These are phyloP conservation scores for Aleiodes alternator DNA, from an alignment of 2,888 invertebrate genomes.

Conservation along the genomic window DNA sequence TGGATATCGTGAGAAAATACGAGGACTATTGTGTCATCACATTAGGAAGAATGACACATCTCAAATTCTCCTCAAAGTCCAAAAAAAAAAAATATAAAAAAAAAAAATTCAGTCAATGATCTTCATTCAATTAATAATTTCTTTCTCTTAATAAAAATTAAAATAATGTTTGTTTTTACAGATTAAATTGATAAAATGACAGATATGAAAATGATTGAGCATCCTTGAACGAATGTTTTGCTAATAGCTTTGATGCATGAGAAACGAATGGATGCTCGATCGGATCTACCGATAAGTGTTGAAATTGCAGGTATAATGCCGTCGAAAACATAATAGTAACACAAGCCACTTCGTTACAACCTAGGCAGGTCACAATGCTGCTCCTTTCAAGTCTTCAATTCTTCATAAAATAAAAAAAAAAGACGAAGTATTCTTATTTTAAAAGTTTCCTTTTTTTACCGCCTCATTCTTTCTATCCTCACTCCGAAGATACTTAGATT, in stretches of 20 bases:
- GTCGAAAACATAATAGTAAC: slow-evolving; percentile 68
- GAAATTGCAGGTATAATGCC: slow-evolving; percentile 73
- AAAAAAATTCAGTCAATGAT: background rate
- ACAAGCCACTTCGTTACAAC: slow-evolving; percentile 62
- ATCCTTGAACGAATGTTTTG: slow-evolving; percentile 31
- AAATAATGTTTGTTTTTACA: slow-evolving; percentile 11
- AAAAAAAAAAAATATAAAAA: background rate
- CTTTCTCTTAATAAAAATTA: background rate
- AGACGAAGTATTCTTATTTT: background rate
- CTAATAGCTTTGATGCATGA: slow-evolving; percentile 34
- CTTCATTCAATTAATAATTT: background rate
- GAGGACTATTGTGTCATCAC: slow-evolving; percentile 21
- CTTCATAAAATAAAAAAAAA: background rate
- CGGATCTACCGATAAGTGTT: slow-evolving; percentile 67
- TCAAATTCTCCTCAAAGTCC: background rate
- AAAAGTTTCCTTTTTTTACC: slow-evolving; percentile 18
- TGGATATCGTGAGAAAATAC: slow-evolving; percentile 55
- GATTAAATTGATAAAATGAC: slow-evolving; percentile 20
- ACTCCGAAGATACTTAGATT: slow-evolving; percentile 19
- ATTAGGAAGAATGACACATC: slow-evolving; percentile 23
- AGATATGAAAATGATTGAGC: slow-evolving; percentile 27
- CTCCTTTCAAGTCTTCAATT: slow-evolving; percentile 64
- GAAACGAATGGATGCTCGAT: slow-evolving; percentile 57
- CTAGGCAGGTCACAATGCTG: slow-evolving; percentile 59
- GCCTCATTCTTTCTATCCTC: slow-evolving; percentile 3